Percentiles rank a stretch among this genome's conserved stretches.
These are phyloP conservation scores for Sturnus vulgaris DNA, from an alignment of 2,113 vertebrate genomes.

Conservation along the genomic window DNA sequence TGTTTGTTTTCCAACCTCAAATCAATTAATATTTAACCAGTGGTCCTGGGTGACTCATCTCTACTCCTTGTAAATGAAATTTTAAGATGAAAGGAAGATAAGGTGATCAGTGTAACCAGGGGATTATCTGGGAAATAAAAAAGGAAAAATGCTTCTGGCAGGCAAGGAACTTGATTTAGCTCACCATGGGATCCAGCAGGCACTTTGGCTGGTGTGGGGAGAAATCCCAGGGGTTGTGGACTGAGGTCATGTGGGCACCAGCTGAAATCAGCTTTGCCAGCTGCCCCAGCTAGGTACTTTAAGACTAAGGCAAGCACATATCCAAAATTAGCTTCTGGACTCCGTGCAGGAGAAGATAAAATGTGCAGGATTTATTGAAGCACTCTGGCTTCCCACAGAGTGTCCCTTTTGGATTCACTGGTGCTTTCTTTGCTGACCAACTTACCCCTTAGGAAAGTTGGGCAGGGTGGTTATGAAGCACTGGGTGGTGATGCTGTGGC, in stretches of 20 bases:
- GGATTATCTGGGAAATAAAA: not conserved
- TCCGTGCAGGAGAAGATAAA: accelerated
- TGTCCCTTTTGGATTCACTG: accelerated
- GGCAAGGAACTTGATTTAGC: not conserved
- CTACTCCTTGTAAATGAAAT: not conserved
- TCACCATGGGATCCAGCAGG: not conserved
- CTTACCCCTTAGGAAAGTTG: not conserved
- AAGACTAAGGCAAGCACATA: not conserved
- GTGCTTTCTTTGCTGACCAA: not conserved
- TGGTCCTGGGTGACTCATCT: not conserved
- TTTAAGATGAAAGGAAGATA: not conserved
- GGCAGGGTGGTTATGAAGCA: accelerated
- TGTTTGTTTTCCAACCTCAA: not conserved
- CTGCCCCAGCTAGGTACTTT: not conserved
- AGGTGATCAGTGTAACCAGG: not conserved
- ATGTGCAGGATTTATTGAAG: not conserved
- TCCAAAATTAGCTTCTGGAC: not conserved
- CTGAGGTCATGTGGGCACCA: not conserved
- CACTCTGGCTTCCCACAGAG: accelerated
- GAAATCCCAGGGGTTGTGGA: not conserved
- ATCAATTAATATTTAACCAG: not conserved
- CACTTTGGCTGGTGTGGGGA: not conserved
- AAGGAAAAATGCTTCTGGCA: not conserved
- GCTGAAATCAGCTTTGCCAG: not conserved
- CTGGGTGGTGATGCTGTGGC: not conserved